A percentile compares a stretch with the other conserved stretches of the same genome.
Evolutionary conservation across 1,140 invertebrate genomes (phyloP).

Genomic region (Heliconius melpomene): DNA sequence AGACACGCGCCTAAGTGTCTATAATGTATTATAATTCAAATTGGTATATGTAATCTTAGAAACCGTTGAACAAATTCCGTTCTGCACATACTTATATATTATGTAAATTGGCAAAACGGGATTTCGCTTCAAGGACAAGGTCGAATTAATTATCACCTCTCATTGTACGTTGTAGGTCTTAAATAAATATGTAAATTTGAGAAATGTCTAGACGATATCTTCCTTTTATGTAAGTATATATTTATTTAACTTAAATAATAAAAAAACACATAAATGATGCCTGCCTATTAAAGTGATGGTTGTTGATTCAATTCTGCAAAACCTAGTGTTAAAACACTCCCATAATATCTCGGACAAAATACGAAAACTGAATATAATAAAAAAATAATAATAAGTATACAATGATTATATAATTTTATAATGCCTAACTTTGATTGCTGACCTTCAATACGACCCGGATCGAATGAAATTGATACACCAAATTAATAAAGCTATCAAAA

Average conservation of each 20-base stretch:
- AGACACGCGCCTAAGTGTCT: too few relatives aligned
- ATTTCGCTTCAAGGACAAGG: constrained; percentile 22
- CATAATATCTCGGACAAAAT: too few relatives aligned
- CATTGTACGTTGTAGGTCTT: background rate
- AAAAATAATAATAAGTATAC: background rate
- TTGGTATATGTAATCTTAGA: background rate
- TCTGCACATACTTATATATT: background rate
- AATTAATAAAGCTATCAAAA: constrained; percentile 7
- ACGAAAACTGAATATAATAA: too few relatives aligned
- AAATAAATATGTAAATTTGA: constrained; percentile 7
- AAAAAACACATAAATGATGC: too few relatives aligned
- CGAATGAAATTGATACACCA: background rate
- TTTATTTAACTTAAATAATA: too few relatives aligned
- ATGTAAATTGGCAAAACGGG: constrained; percentile 17
- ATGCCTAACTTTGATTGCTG: background rate
- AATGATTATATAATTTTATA: background rate
- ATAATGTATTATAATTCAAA: too few relatives aligned
- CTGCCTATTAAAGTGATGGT: too few relatives aligned
- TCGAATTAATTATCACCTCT: constrained; percentile 18
- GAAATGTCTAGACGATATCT: constrained; percentile 4
- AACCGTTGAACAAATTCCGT: constrained; percentile 3
- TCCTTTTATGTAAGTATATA: background rate
- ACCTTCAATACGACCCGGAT: constrained; percentile 28
- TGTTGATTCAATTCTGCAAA: too few relatives aligned
- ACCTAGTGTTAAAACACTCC: too few relatives aligned